Evolutionary conservation across 2,797 vertebrate species (phyloP).

Genomic region (Coluber constrictor): DNA sequence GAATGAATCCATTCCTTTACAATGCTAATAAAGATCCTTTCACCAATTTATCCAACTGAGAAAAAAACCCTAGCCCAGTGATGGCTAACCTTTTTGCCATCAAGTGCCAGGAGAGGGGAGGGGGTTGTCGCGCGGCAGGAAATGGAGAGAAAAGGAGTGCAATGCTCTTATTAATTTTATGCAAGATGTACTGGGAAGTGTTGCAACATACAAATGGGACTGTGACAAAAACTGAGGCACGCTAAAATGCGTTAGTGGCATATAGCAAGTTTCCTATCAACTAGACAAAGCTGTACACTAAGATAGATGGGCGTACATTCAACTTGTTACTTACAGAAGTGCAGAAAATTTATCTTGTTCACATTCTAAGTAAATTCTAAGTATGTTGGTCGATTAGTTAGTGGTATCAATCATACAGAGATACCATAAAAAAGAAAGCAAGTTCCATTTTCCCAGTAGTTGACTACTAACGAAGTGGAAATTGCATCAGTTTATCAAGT

Average conservation of each 20-base stretch:
- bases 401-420: neutral
- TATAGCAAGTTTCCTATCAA: conserved; percentile 38
- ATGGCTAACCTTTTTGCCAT: too few species aligned
- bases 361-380: neutral
- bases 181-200: conserved; percentile 24
- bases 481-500: neutral
- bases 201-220: neutral
- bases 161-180: neutral
- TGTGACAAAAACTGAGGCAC: conserved; percentile 4
- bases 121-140: neutral
- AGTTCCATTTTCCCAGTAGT: neutral
- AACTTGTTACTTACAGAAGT: conserved; percentile 37
- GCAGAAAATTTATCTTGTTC: conserved; percentile 40
- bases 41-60: neutral
- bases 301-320: neutral
- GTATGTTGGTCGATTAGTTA: neutral
- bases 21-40: neutral
- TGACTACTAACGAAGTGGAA: neutral
- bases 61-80: neutral
- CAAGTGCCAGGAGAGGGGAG: too few species aligned
- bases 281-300: neutral
- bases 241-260: neutral
- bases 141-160: neutral
- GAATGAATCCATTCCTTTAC: neutral
- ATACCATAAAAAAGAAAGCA: neutral